phyloP scores from a whole-genome alignment of 2,888 invertebrate species.

The Orthosia gracilis region DNA sequence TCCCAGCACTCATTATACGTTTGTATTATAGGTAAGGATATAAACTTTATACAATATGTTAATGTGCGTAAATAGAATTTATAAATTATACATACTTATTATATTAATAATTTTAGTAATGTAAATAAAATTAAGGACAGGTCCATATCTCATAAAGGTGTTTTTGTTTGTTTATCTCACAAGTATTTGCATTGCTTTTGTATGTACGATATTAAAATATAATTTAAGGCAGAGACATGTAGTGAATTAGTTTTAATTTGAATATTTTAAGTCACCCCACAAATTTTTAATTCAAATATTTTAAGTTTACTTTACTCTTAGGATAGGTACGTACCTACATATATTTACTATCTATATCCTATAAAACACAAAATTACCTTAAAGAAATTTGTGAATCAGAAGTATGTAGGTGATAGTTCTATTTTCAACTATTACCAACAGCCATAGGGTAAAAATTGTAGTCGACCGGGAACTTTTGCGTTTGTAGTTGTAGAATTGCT shows the following conservation, averaged over 20 bases:
- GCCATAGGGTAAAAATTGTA: background rate
- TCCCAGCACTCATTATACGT: slow-evolving; percentile 29
- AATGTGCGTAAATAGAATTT: background rate
- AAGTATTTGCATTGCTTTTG: slow-evolving; percentile 61
- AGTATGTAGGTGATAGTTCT: background rate
- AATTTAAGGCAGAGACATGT: slow-evolving; percentile 16
- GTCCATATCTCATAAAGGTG: slow-evolving; percentile 62
- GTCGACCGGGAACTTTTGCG: background rate
- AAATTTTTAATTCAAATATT: background rate
- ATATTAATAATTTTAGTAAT: slow-evolving; percentile 13
- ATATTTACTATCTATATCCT: slow-evolving; percentile 3
- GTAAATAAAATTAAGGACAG: slow-evolving; percentile 15
- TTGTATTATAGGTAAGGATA: background rate
- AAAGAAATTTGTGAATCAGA: background rate
- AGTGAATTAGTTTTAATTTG: slow-evolving; percentile 26
- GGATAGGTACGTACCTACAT: background rate
- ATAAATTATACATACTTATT: slow-evolving; percentile 3
- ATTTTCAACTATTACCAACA: background rate
- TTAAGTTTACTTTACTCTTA: background rate
- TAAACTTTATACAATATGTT: slow-evolving; percentile 9
- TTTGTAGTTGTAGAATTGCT: too few relatives aligned
- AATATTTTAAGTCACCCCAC: background rate
- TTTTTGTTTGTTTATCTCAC: too few relatives aligned
- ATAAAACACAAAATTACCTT: background rate
- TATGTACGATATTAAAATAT: slow-evolving; percentile 54